Base-by-base conservation (phyloP, 2,888 invertebrate genomes). In the Cremastinae sp. region DNA sequence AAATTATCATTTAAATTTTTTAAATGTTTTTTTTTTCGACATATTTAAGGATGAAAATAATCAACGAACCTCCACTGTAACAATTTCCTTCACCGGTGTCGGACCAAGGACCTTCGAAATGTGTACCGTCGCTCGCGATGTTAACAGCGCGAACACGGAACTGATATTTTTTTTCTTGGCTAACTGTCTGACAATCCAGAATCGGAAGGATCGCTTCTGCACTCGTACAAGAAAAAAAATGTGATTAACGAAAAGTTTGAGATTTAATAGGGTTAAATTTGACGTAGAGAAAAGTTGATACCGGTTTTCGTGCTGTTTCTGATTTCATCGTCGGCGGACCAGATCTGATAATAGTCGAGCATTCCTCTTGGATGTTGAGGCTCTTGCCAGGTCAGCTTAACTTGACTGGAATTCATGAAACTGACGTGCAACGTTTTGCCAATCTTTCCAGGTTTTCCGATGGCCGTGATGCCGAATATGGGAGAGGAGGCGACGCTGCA, bases 401-500 rank as follows among this genome's bases (percentile, higher is more conserved):
- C 90, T 74, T 88, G 87, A n/a, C 91, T 90, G 10, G 90, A 89
- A 78, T 92, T 92, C 62, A 90, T 85, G 56, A 89, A 90, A 2
- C 84, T 84, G 0, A 91, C 89, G 0, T 66, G 83, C 0, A 91
- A 92, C 64, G 86, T 81, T 8, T 83, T 78, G 5, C 81, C 82
- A 41, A 92, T 81, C 80, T 84, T 89, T 71, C 91, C 91, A 28
- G 93, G 93, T 74, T 91, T 84, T 49, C 95, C 95, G 79, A 95
- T 93, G 74, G 91, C 90, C 0, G 95, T 95, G 22, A 90, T 89
- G 0, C 93, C 90, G 78, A 89, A 88, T 47, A 93, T 89, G 0
- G 91, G 90, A 79, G 91, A 89, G 58, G 92, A 92, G 8, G 90
- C 87, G 22, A 90, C 86, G 1, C 96, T 96, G 84, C 94, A 95